Conservation (phyloP, 2,113 vertebrate genomes). For the Oenanthe melanoleuca region DNA sequence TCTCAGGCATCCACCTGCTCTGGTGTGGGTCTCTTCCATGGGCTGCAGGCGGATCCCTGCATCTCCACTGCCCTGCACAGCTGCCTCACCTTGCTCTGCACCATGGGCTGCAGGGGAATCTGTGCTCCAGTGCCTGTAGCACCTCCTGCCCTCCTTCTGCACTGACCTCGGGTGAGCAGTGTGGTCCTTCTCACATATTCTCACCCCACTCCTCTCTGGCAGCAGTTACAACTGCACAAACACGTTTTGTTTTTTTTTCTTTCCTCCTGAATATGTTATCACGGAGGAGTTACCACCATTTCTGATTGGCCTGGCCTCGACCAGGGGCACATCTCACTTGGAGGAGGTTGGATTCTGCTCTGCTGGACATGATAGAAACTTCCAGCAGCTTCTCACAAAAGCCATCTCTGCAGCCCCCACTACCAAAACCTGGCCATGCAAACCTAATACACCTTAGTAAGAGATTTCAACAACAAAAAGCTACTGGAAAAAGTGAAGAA, state of each 20-base stretch:
- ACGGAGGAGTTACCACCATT: not conserved
- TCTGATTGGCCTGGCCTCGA: not conserved
- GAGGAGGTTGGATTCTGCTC: not conserved
- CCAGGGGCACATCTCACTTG: too few relatives aligned
- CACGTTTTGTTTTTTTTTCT: not conserved
- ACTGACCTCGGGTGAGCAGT: not conserved
- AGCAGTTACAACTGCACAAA: not conserved
- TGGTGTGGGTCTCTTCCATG: fast-evolving
- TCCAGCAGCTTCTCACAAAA: not conserved
- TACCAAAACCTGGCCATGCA: not conserved
- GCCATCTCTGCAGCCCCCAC: too few relatives aligned
- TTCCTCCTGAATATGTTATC: not conserved
- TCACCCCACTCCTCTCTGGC: not conserved
- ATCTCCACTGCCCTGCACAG: fast-evolving
- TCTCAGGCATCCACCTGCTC: not conserved
- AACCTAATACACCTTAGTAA: not conserved
- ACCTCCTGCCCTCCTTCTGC: not conserved
- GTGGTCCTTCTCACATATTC: not conserved
- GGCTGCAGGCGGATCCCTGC: not conserved
- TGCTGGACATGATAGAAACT: not conserved
- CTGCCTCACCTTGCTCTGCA: not conserved
- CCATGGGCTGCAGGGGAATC: fast-evolving
- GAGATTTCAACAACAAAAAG: not conserved
- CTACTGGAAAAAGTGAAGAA: not conserved
- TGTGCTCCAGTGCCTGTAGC: not conserved